Percentiles rank a stretch among this genome's conserved stretches.
These are phyloP conservation scores for Gallinago undulata DNA, from an alignment of 2,113 vertebrate genomes.

Conservation along the genomic window DNA sequence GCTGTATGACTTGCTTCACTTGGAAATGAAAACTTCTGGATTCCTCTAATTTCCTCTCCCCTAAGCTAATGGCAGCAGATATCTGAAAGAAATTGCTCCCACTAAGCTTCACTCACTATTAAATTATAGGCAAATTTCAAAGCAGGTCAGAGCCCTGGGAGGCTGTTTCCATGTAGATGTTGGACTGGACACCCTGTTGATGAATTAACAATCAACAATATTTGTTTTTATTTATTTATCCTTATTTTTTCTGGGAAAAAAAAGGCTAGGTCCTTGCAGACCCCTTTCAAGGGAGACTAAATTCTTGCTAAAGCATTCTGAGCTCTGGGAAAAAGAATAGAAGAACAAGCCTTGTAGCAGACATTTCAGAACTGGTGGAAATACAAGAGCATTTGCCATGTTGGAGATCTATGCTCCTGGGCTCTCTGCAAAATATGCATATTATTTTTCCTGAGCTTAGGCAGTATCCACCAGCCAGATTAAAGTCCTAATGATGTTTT, in stretches of 20 bases:
- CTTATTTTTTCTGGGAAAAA: not conserved
- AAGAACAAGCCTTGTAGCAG: not conserved
- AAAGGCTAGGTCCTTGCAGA: not conserved
- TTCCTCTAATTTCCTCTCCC: conserved; percentile 7
- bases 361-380: not conserved
- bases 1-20: conserved; percentile 7
- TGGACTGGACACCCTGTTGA: not conserved
- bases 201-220: not conserved
- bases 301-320: not conserved
- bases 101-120: not conserved
- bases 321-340: not conserved
- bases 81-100: conserved; percentile 13
- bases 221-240: not conserved
- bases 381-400: fast-evolving
- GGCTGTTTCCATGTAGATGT: not conserved
- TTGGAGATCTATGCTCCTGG: not conserved
- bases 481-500: not conserved
- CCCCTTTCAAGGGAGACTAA: not conserved
- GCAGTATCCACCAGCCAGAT: not conserved
- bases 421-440: not conserved
- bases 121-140: conserved; percentile 4
- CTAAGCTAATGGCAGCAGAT: conserved; percentile 7
- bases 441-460: not conserved
- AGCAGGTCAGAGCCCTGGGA: not conserved
- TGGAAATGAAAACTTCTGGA: conserved; percentile 33